Base-by-base conservation (phyloP, 2,113 vertebrate genomes). In the Rostratula benghalensis region DNA sequence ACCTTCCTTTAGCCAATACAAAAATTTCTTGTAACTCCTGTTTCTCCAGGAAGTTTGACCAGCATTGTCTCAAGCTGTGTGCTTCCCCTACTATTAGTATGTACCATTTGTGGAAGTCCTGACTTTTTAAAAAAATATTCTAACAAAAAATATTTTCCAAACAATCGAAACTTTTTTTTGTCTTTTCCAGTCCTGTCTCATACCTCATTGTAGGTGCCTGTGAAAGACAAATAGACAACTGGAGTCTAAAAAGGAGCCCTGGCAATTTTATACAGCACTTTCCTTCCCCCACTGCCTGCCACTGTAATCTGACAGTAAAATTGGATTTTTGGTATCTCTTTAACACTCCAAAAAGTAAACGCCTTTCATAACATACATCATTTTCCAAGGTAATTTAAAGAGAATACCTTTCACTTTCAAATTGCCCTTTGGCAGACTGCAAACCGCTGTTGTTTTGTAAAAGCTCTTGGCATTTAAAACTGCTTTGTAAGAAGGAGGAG, bases 381-480 rank as follows among this genome's bases (percentile, higher is more conserved):
- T 83, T 97, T 95, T 90, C 56, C 46, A 56, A 86, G 90, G 84
- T 96, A 94, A 97, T 96, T 94, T 90, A 81, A 91, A 89, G 64
- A 93, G 35, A 94, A 86, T 93, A 86, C 83, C 76, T 90, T 96
- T 95, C 81, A 60, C 87, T 95, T 96, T 94, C 53, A 90, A 94
- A 96, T 94, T 78, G 79, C 79, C 71, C 91, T 84, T 91, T 82
- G 85, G 87, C 63, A 94, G 64, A 65, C 93, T 70, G 81, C 87
- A 94, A 95, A 73, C 59, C 1, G 8, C 83, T 59, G 78, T 69
- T 85, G 87, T 95, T 96, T 88, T 65, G 33, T 75, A 63, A 89
- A 96, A 94, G 80, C 39, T 48, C 69, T 91, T 90, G 88, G 83
- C 92, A 93, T 93, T 95, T 96, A 87, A 96, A 90, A 93, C 39